Evolutionary conservation across 2,797 vertebrate genomes (phyloP).

Genomic region (Eulemur mongoz): DNA sequence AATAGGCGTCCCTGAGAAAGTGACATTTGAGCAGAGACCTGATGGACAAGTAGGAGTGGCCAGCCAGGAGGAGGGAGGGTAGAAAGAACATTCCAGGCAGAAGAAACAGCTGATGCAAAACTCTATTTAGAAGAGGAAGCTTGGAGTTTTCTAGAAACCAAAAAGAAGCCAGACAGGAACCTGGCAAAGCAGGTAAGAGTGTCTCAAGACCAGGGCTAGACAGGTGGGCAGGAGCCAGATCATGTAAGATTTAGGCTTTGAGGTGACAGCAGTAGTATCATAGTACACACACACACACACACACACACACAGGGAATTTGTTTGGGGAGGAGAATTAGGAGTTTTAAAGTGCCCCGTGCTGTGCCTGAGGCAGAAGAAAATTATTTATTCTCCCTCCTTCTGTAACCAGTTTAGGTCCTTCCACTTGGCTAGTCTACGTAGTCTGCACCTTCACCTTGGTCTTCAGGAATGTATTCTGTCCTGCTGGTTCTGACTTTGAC

Average conservation of each 20-base stretch:
- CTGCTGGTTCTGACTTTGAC: neutral
- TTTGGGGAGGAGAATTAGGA: neutral
- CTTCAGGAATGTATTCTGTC: neutral
- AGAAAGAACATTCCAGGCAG: neutral
- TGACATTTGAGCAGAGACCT: neutral
- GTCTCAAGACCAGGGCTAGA: neutral
- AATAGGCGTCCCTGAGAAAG: neutral
- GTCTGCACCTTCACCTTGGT: neutral
- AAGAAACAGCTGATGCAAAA: neutral
- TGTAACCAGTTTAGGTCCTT: neutral
- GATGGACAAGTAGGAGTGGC: neutral
- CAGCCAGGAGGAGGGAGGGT: neutral
- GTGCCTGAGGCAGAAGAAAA: neutral
- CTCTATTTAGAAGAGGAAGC: neutral
- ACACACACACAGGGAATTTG: neutral
- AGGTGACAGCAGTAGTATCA: neutral
- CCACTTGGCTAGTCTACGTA: neutral
- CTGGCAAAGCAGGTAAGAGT: neutral
- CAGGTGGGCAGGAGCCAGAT: neutral
- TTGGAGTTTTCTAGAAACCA: conserved; percentile 10
- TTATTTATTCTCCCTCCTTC: neutral
- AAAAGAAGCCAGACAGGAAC: neutral
- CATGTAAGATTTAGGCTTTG: neutral
- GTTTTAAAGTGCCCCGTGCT: neutral
- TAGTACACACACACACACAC: neutral